These are phyloP conservation scores for Nannoperca australis DNA, from an alignment of 2,797 vertebrate species.

Conservation along the genomic window DNA sequence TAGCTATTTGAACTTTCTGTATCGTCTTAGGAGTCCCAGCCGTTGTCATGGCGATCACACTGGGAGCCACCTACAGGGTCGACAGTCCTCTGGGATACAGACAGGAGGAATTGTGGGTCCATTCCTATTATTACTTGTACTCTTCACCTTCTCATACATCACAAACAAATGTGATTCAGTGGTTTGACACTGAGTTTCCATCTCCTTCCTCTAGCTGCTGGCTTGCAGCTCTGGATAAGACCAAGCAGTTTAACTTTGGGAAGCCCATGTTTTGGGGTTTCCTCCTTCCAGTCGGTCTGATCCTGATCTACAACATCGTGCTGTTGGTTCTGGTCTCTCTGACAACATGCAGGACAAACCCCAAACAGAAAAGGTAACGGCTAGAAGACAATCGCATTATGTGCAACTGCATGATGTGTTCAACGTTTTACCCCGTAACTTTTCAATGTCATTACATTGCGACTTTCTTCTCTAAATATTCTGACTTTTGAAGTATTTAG, in stretches of 20 bases:
- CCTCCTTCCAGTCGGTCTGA: conserved; percentile 77
- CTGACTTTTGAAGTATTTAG: too few relatives aligned
- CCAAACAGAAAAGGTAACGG: conserved; percentile 74
- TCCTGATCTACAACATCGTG: conserved; percentile 76
- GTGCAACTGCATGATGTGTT: too few relatives aligned
- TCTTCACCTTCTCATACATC: too few relatives aligned
- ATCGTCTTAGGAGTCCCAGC: conserved; percentile 77
- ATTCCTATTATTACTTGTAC: background rate
- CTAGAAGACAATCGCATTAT: background rate
- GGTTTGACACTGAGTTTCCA: background rate
- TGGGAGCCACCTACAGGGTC: conserved; percentile 76
- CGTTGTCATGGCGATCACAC: conserved; percentile 74
- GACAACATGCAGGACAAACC: conserved; percentile 68
- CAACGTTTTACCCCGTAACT: too few relatives aligned
- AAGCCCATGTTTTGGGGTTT: conserved; percentile 85
- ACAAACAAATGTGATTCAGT: too few relatives aligned
- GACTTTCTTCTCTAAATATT: too few relatives aligned
- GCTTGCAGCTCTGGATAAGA: conserved; percentile 73
- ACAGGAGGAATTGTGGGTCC: conserved; percentile 85
- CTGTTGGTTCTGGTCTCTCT: conserved; percentile 69
- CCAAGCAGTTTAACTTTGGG: conserved; percentile 45
- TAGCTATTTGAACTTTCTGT: conserved; percentile 3
- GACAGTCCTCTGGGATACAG: conserved; percentile 73
- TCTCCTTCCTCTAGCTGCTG: conserved; percentile 79
- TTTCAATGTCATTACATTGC: too few relatives aligned